Percentiles rank a stretch among this genome's conserved stretches.
These are phyloP conservation scores for Xanthorhoe spadicearia DNA, from an alignment of 2,888 invertebrate species.

Conservation along the genomic window DNA sequence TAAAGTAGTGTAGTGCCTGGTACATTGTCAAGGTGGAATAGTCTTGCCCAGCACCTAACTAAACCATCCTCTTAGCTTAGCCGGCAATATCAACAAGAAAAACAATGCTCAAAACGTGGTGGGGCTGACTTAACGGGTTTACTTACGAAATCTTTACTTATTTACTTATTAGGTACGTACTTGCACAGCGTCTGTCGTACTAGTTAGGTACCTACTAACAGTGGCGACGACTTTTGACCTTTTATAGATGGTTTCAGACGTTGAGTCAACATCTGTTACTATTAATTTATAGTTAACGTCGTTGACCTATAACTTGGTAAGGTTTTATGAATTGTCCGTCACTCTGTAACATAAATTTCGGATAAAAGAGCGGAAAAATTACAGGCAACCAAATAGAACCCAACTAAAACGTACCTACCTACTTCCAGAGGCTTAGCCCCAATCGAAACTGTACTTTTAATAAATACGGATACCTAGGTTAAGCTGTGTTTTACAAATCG, in stretches of 20 bases:
- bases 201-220: not conserved
- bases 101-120: too few species aligned
- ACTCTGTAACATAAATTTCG: not conserved
- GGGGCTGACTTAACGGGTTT: not conserved
- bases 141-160: not conserved
- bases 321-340: not conserved
- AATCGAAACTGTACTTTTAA: not conserved
- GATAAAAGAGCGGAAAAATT: not conserved
- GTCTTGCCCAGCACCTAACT: too few species aligned
- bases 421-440: not conserved
- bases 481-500: not conserved
- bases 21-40: too few species aligned
- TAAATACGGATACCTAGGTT: not conserved
- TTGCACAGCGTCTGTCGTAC: too few species aligned
- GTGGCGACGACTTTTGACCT: not conserved
- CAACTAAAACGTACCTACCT: too few species aligned
- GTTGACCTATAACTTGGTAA: not conserved
- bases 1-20: too few species aligned
- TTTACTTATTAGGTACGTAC: too few species aligned
- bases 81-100: too few species aligned
- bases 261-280: too few species aligned
- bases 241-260: too few species aligned
- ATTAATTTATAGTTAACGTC: too few species aligned
- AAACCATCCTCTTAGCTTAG: too few species aligned
- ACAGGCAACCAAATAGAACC: not conserved